Evolutionary conservation across 2,113 vertebrate species (phyloP).

Genomic region (Aspidoscelis tigris): DNA sequence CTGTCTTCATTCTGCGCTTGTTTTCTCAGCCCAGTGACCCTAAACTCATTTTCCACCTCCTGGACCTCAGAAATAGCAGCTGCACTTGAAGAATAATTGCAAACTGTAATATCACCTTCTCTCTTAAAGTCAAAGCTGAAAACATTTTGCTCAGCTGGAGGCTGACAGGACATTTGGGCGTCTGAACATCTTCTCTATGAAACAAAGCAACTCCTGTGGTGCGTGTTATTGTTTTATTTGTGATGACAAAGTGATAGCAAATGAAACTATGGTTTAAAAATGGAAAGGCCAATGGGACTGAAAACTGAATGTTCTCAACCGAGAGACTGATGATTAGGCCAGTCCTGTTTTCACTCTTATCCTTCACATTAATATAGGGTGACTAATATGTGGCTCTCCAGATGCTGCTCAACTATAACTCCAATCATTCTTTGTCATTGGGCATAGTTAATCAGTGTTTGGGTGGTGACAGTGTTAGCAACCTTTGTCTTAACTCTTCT

Average conservation of each 20-base stretch:
- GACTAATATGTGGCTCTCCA: no score
- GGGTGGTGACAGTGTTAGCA: no score
- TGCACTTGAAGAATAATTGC: conserved; percentile 5
- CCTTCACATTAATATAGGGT: no score
- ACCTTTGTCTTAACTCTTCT: background rate
- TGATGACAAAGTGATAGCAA: background rate
- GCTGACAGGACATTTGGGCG: conserved; percentile 6
- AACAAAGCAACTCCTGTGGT: background rate
- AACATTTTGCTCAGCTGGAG: conserved; percentile 1
- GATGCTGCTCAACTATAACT: no score
- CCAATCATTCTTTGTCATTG: no score
- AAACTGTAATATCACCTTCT: conserved; percentile 15
- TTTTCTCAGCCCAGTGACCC: background rate
- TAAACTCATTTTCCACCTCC: conserved; percentile 10
- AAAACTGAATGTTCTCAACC: background rate
- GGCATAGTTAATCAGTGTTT: no score
- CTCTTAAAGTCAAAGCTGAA: background rate
- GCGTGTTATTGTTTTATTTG: background rate
- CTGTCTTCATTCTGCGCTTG: background rate
- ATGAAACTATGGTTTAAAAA: background rate
- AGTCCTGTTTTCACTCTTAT: background rate
- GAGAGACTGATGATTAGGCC: background rate
- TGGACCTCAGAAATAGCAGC: background rate
- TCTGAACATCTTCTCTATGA: background rate
- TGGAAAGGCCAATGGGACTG: background rate